phyloP scores from a whole-genome alignment of 2,888 invertebrate species.

The Torymus aiolomorphi region DNA sequence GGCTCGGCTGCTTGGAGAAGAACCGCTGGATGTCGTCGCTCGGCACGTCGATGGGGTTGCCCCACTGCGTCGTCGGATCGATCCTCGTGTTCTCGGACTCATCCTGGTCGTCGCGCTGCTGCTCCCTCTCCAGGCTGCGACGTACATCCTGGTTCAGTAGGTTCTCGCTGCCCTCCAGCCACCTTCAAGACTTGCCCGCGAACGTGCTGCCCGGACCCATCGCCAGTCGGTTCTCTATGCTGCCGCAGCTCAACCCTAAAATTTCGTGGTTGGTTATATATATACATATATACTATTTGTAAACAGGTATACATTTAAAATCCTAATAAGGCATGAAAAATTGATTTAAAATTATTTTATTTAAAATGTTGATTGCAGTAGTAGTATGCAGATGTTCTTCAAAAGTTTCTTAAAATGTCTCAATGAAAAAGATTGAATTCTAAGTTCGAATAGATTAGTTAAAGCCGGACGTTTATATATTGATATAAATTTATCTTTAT shows the following conservation, averaged over 20 bases:
- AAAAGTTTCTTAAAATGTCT: too few relatives aligned
- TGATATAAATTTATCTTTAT: too few relatives aligned
- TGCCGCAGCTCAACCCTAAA: conserved; percentile 68
- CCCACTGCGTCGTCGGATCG: conserved; percentile 45
- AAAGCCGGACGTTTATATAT: too few relatives aligned
- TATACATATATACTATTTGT: not conserved
- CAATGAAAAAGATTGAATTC: too few relatives aligned
- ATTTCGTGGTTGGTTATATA: not conserved
- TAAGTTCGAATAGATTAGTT: too few relatives aligned
- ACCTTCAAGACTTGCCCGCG: conserved; percentile 73
- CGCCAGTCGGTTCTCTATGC: conserved; percentile 71
- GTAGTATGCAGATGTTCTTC: too few relatives aligned
- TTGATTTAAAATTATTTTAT: too few relatives aligned
- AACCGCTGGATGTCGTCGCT: conserved; percentile 42
- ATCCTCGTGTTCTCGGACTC: conserved; percentile 13
- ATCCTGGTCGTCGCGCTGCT: not conserved
- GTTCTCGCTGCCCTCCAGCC: conserved; percentile 73
- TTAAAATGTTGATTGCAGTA: too few relatives aligned
- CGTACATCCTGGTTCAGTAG: conserved; percentile 39
- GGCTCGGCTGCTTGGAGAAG: not conserved
- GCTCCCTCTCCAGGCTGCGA: conserved; percentile 26
- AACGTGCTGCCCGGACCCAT: conserved; percentile 71
- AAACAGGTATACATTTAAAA: too few relatives aligned
- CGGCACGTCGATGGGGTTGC: conserved; percentile 55
- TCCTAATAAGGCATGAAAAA: too few relatives aligned